Conservation (phyloP, 2,888 invertebrate species). For the Lasioglossum lativentre region DNA sequence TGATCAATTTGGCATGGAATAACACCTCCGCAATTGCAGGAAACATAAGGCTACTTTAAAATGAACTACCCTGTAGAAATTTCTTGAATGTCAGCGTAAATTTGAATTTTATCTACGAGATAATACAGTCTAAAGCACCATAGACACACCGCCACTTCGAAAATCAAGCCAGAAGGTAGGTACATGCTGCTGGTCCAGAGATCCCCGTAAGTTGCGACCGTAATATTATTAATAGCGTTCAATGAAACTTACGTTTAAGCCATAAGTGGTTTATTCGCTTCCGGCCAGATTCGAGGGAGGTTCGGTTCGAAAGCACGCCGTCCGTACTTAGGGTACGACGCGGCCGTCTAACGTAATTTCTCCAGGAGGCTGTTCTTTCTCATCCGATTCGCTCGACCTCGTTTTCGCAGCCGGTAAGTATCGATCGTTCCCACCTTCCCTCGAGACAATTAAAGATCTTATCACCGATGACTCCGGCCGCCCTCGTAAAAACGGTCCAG, state of each 20-base stretch:
- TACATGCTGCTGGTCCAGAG: background rate
- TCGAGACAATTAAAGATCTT: constrained; percentile 58
- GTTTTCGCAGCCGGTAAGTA: constrained; percentile 44
- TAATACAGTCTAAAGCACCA: background rate
- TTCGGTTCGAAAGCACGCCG: background rate
- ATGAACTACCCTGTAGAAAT: background rate
- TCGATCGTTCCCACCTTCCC: constrained; percentile 48
- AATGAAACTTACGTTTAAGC: constrained; percentile 3
- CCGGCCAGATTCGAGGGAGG: background rate
- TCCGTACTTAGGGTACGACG: background rate
- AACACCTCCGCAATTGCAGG: too few relatives aligned
- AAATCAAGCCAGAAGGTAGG: background rate
- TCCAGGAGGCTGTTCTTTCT: constrained; percentile 42
- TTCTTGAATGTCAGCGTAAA: background rate
- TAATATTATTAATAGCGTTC: background rate
- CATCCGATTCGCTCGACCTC: constrained; percentile 53
- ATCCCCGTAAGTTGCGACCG: background rate
- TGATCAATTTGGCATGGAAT: too few relatives aligned
- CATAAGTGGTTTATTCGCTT: background rate
- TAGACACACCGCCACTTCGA: background rate
- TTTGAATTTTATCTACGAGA: background rate
- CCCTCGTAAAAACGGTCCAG: constrained; percentile 30
- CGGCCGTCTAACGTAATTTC: constrained; percentile 47
- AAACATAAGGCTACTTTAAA: background rate
- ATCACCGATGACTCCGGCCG: constrained; percentile 21